Conservation (phyloP, 2,888 invertebrate genomes). For the Drosophila nr. perissopoda region DNA sequence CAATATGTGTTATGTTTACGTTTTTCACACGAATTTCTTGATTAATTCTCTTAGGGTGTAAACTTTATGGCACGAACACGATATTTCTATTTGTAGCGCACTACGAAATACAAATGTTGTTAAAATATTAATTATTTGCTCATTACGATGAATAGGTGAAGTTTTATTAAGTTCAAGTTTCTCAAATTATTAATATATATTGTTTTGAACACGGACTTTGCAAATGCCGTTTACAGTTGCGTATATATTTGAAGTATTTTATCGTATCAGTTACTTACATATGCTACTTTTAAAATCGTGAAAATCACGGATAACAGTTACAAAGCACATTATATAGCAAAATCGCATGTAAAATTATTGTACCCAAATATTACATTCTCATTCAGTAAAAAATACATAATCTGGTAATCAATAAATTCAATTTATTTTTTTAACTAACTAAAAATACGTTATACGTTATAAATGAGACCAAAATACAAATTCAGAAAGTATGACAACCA, state of each 20-base stretch:
- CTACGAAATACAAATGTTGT: conserved; percentile 20
- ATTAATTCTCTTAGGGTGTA: conserved; percentile 16
- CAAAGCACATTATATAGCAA: neutral
- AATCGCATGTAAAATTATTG: neutral
- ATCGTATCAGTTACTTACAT: conserved; percentile 3
- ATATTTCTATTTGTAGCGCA: conserved; percentile 29
- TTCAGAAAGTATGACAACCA: neutral
- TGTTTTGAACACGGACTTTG: conserved; percentile 60
- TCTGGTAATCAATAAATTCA: neutral
- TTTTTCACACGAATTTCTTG: conserved; percentile 26
- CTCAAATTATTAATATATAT: conserved; percentile 50
- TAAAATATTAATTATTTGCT: conserved; percentile 17
- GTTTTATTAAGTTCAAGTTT: conserved; percentile 29
- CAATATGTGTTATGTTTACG: conserved; percentile 57
- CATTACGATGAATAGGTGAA: conserved; percentile 13
- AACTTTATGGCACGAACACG: conserved; percentile 44
- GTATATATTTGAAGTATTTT: conserved; percentile 39
- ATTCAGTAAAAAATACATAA: neutral
- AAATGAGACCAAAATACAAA: neutral
- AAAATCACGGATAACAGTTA: conserved; percentile 5
- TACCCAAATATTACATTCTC: neutral
- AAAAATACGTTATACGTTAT: neutral
- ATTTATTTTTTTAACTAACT: neutral
- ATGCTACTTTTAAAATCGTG: neutral
- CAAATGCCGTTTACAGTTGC: conserved; percentile 59